Conservation (phyloP, 2,888 invertebrate genomes). For the Caradrina kadenii region DNA sequence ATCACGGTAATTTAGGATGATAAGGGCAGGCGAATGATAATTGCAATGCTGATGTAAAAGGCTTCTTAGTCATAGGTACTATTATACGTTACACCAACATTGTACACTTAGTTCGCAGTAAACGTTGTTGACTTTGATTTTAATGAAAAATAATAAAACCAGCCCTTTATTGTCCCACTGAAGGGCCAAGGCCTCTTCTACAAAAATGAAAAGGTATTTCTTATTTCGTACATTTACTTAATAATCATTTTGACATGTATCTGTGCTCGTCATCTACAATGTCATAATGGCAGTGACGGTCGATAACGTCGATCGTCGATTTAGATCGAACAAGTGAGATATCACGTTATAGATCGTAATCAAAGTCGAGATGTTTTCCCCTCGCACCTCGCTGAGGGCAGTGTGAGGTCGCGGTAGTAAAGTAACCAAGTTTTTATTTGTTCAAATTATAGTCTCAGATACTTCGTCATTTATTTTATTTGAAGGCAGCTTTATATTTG, state of each 20-base stretch:
- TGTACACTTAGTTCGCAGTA: too few relatives aligned
- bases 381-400: slow-evolving; percentile 5
- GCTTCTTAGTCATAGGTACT: too few relatives aligned
- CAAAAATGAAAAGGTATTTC: background rate
- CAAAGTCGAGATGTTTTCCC: slow-evolving; percentile 4
- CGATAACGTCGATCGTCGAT: slow-evolving; percentile 1
- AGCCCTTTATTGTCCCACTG: too few relatives aligned
- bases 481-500: slow-evolving; percentile 10
- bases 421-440: slow-evolving; percentile 32
- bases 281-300: slow-evolving; percentile 1
- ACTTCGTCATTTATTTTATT: slow-evolving; percentile 28
- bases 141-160: too few relatives aligned
- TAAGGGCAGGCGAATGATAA: too few relatives aligned
- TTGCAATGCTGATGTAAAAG: too few relatives aligned
- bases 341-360: background rate
- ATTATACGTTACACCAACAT: too few relatives aligned
- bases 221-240: background rate
- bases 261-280: slow-evolving; percentile 4
- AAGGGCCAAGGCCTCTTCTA: too few relatives aligned
- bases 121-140: too few relatives aligned
- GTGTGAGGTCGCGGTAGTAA: slow-evolving; percentile 12
- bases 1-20: too few relatives aligned
- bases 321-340: slow-evolving; percentile 7
- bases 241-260: slow-evolving; percentile 20
- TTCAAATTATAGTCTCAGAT: slow-evolving; percentile 33